Base-by-base conservation (phyloP, 2,113 vertebrate species). In the Promerops cafer region DNA sequence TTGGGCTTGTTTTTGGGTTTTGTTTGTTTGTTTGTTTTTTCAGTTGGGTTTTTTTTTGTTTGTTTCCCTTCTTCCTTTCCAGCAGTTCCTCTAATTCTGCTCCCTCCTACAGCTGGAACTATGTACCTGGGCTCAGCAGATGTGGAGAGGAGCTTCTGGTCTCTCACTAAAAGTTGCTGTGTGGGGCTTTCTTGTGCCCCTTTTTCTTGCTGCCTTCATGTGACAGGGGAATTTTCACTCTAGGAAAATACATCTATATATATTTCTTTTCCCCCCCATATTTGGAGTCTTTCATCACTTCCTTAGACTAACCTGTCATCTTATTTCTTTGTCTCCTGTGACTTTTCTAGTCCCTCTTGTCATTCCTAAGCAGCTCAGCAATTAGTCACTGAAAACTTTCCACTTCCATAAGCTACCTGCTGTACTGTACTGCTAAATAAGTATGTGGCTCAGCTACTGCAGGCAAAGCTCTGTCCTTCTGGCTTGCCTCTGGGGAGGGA, bases 311-410 rank as follows among this genome's bases (percentile, higher is more conserved):
- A 77, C 54, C 42, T 65, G 26, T 90, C 63, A n/a, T 50, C 59
- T 65, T n/a, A 66, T 84, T 82, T 71, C 47, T n/a, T 45, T 85
- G 54, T 84, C 83, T 87, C 76, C 80, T 80, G 71, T 57, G 96
- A 69, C 82, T 93, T 72, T 66, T 31, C 90, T 78, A 57, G 92
- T 95, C 90, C 56, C 56, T 89, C 68, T 78, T 93, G 89, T 89
- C 86, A 86, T 89, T 95, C 68, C 86, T 84, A 83, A 88, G 89
- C 60, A 88, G 87, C 83, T 97, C 78, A 80, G 95, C 93, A 94
- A 92, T 96, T 95, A 95, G 81, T 64, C 91, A 87, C 66, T 50
- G 66, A 89, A 96, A 96, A 93, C 91, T 93, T 96, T 93, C 96
- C 83, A 68, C 86, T 90, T 81, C 95, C 93, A 61, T 66, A 86